Base-by-base conservation (phyloP, 2,888 invertebrate species). In the Barypeithes pellucidus region DNA sequence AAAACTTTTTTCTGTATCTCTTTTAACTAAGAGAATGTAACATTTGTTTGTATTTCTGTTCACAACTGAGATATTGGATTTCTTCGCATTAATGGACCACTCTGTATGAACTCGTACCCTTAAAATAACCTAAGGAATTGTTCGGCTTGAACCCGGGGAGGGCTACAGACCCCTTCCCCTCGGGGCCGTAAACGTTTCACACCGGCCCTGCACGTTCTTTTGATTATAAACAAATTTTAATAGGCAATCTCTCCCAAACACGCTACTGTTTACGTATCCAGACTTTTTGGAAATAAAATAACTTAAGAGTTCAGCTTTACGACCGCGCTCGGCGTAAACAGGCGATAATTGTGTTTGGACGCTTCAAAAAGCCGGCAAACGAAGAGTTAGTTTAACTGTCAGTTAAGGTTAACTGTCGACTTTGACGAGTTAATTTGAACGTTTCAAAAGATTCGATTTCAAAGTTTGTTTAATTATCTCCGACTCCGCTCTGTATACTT, bases 341-440 rank as follows among this genome's bases (percentile, higher is more conserved):
- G 4, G 1, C 61, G 61, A 61, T 61, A 61, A 61, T 43, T 41
- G 43, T 43, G 24, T 43, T 45, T 41, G 29, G 39, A 20, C 22
- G 12, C 29, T 61, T 29, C 41, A 45, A 60, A 60, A 41, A 45
- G 24, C 61, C 61, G 20, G 43, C 43, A 22, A 20, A 9, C 29
- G 11, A 29, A 43, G 61, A 43, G 61, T 61, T 61, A 61, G 61
- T 61, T 61, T 61, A 61, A 60, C 24, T 43, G 61, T 61, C 61
- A 43, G 54, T 57, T 57, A 24, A 5, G 16, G 33, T 67, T 67
- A 59, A 67, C 70, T 70, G 70, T 70, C 70, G 70, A 62, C 63
- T 70, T 62, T 63, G 70, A 70, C 70, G 63, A 63, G 70, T 70
- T 70, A 70, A 70, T 70, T 70, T 52, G 54, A 33, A 43, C 50